phyloP scores from a whole-genome alignment of 1,140 invertebrate species.

The Pantala flavescens region DNA sequence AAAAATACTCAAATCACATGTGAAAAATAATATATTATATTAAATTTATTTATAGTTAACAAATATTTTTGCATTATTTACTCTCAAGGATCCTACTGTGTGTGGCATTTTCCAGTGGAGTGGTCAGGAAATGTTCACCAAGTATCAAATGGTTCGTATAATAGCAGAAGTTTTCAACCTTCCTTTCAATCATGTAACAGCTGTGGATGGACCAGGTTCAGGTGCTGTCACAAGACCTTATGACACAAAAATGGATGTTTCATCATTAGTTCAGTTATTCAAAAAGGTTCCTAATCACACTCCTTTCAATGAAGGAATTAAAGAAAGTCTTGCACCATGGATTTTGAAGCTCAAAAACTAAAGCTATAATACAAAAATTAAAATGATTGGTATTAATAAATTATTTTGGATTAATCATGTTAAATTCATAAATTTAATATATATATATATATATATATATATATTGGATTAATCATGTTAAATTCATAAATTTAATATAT shows the following conservation, averaged over 20 bases:
- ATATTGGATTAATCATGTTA: too few species aligned
- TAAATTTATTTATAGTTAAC: too few species aligned
- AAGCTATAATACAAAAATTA: too few species aligned
- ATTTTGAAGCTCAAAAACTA: too few species aligned
- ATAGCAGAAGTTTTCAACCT: conserved; percentile 39
- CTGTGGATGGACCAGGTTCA: conserved; percentile 27
- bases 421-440: too few species aligned
- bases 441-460: too few species aligned
- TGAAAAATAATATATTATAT: too few species aligned
- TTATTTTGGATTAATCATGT: too few species aligned
- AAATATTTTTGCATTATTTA: conserved; percentile 20
- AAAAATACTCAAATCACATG: too few species aligned
- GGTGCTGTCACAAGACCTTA: conserved; percentile 34
- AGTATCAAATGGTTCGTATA: conserved; percentile 42
- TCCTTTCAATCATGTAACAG: conserved; percentile 32
- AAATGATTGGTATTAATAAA: too few species aligned
- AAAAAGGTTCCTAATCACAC: conserved; percentile 27
- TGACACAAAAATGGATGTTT: conserved; percentile 36
- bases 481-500: too few species aligned
- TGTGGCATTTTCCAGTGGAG: conserved; percentile 42
- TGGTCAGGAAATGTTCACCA: conserved; percentile 42
- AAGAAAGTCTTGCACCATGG: conserved; percentile 27
- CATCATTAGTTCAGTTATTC: conserved; percentile 29
- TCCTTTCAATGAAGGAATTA: conserved; percentile 36
- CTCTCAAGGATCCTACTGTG: conserved; percentile 27